Evolutionary conservation across 2,797 vertebrate genomes (phyloP).

Genomic region (Sebastes reedi): DNA sequence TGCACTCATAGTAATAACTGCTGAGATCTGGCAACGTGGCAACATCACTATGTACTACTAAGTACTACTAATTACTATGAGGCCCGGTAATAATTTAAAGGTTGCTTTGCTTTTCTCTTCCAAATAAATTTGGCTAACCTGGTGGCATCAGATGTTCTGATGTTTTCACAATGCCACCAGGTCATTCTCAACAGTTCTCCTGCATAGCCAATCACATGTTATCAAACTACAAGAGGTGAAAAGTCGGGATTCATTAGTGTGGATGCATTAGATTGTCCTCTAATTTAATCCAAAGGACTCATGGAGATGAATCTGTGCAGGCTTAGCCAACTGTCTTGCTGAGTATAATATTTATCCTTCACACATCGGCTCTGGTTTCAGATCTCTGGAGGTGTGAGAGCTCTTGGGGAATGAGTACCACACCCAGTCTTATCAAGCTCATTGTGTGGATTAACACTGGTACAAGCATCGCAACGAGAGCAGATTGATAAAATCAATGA

Average conservation of each 20-base stretch:
- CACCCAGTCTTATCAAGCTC: constrained; percentile 13
- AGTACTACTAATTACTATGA: not conserved
- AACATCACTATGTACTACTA: not conserved
- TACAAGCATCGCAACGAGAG: not conserved
- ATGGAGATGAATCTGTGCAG: not conserved
- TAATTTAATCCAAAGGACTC: not conserved
- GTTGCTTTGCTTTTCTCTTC: not conserved
- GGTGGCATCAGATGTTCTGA: too few species aligned
- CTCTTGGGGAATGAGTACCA: constrained; percentile 20
- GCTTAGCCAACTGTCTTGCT: not conserved
- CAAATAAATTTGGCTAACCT: not conserved
- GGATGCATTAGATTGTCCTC: not conserved
- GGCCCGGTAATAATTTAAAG: too few species aligned
- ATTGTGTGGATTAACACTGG: constrained; percentile 5
- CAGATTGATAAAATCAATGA: not conserved
- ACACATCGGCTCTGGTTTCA: constrained; percentile 34
- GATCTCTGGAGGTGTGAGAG: constrained; percentile 24
- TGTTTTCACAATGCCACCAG: too few species aligned
- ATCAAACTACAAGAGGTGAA: not conserved
- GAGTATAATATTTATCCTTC: not conserved
- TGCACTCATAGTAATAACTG: not conserved
- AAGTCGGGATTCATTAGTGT: too few species aligned
- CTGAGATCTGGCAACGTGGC: not conserved
- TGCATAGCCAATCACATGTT: not conserved
- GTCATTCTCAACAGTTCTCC: not conserved